Base-by-base conservation (phyloP, 2,797 vertebrate genomes). In the Adelosebastes latens region DNA sequence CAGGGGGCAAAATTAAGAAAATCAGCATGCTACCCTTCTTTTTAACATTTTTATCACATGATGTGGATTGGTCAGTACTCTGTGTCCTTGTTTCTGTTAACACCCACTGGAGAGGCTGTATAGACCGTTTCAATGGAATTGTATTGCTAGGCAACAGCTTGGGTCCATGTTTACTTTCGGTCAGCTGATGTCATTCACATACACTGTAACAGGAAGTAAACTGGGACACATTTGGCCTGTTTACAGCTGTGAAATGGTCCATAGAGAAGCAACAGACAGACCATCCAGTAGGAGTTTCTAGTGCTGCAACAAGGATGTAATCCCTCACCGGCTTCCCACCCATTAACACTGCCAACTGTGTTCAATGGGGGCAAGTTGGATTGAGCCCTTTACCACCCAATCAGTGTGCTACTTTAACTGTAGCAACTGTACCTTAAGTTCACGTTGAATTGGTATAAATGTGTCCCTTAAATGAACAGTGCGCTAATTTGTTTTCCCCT, bases 1-100 rank as follows among this genome's bases (percentile, higher is more conserved):
- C 53, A 79, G 13, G 32, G 29, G 72, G 65, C 39, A 77, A 72
- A 65, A 76, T 25, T 70, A 3, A 36, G 8, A 80, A 79, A 82
- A 71, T 76, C 27, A 10, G 65, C n/a, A 4, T 62, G 22, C 27
- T 66, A 61, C 27, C 12, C 14, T 60, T 72, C 29, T 53, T 66
- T 31, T 46, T 18, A 53, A 8, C n/a, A 11, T 29, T 16, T 70
- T 3, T 25, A 69, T 71, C 29, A 60, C 8, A 12, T 77, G n/a
- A 63, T 18, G 14, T 61, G 16, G 67, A 64, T 56, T 16, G 42
- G 18, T 11, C 55, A 20, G 56, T 32, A 60, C 55, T 74, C 22
- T 8, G 22, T 68, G 27, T 58, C n/a, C 42, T 64, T 31, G 55
- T 70, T 67, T 67, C 22, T 68, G 56, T 53, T 46, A 27, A 34